A percentile compares a stretch with the other conserved stretches of the same genome.
These are phyloP conservation scores for Orgyia antiqua DNA, from an alignment of 2,888 invertebrate genomes.

Conservation along the genomic window DNA sequence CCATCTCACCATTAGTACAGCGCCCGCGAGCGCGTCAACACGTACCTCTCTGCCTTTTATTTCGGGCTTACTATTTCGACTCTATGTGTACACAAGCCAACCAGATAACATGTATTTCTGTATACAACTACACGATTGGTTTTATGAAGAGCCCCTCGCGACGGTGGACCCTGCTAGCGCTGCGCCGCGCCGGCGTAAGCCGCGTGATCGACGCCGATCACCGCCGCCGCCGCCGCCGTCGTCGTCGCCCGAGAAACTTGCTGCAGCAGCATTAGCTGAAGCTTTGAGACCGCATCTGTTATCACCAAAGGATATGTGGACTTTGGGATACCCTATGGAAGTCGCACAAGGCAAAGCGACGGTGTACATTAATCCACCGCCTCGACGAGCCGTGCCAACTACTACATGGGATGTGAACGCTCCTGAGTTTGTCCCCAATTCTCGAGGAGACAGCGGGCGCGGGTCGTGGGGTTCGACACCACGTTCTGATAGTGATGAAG, in stretches of 20 bases:
- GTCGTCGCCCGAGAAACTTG: conserved; percentile 70
- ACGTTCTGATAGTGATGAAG: conserved; percentile 76
- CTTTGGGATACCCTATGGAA: conserved; percentile 85
- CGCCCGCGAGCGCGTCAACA: conserved; percentile 73
- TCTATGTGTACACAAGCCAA: conserved; percentile 73
- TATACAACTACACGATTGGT: conserved; percentile 68
- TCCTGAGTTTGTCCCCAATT: conserved; percentile 81
- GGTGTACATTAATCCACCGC: conserved; percentile 78
- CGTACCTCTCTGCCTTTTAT: conserved; percentile 60
- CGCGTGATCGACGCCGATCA: conserved; percentile 59
- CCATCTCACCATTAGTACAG: conserved; percentile 72
- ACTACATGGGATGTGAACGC: conserved; percentile 81
- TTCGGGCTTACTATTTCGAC: conserved; percentile 67
- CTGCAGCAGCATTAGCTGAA: conserved; percentile 76
- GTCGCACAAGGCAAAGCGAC: conserved; percentile 79
- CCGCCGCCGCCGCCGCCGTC: conserved; percentile 67
- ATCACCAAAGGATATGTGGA: conserved; percentile 78
- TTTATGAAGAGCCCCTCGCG: conserved; percentile 71
- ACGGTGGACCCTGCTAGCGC: conserved; percentile 61
- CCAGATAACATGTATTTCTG: conserved; percentile 67
- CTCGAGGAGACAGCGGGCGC: conserved; percentile 74
- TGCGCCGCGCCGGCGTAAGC: conserved; percentile 61
- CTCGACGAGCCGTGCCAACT: conserved; percentile 53
- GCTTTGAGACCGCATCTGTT: conserved; percentile 81
- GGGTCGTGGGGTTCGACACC: conserved; percentile 76